These are phyloP conservation scores for Rhabdophis nuchalis DNA, from an alignment of 2,797 vertebrate genomes.

Conservation along the genomic window DNA sequence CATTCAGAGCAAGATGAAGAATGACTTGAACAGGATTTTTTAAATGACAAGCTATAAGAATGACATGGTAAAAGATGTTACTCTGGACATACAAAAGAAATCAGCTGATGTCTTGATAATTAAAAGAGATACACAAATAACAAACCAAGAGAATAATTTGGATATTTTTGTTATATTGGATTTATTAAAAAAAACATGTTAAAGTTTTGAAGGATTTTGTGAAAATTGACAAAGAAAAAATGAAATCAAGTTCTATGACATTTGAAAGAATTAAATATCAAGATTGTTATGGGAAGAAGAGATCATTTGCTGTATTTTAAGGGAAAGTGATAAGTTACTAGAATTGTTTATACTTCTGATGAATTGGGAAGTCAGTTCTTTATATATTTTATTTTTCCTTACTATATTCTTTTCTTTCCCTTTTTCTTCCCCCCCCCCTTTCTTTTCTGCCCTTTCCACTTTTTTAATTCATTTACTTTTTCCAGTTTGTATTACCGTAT, in stretches of 20 bases:
- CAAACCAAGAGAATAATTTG: not conserved
- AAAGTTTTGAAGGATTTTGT: not conserved
- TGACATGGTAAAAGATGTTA: not conserved
- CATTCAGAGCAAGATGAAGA: not conserved
- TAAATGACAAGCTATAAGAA: not conserved
- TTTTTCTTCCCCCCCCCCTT: not conserved
- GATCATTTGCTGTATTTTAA: not conserved
- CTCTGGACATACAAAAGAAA: not conserved
- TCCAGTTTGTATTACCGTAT: not conserved
- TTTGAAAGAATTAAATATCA: not conserved
- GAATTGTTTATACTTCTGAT: not conserved
- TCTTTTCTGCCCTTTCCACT: not conserved
- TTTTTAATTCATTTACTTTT: not conserved
- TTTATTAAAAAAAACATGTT: not conserved
- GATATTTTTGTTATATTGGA: not conserved
- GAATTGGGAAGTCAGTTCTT: not conserved
- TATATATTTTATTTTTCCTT: not conserved
- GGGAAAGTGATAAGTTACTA: not conserved
- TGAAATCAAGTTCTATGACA: not conserved
- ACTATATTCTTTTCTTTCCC: not conserved
- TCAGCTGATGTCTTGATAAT: not conserved
- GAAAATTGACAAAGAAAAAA: not conserved
- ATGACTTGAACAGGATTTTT: not conserved
- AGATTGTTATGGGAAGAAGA: not conserved
- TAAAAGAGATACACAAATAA: not conserved